Conservation (phyloP, 2,888 invertebrate genomes). For the Micoletzkya japonica region DNA sequence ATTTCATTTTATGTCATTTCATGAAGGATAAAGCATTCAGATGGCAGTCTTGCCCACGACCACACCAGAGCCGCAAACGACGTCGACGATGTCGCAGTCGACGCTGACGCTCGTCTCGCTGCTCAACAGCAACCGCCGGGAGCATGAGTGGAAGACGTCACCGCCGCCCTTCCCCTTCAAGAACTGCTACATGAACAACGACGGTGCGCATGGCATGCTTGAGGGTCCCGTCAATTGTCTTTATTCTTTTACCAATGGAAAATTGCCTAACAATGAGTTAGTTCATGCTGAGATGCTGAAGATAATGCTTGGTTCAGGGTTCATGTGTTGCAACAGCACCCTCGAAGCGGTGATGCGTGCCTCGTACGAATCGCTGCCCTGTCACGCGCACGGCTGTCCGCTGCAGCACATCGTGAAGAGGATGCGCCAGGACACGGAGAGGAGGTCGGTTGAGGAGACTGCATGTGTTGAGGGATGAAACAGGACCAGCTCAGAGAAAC, state of each 20-base stretch:
- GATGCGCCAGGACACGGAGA: constrained; percentile 12
- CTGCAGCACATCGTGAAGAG: constrained; percentile 15
- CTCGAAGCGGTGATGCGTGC: constrained; percentile 37
- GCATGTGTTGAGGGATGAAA: no score
- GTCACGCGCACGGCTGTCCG: constrained; percentile 18
- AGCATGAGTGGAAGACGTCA: no score
- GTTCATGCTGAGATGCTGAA: no score
- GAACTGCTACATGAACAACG: constrained; percentile 27
- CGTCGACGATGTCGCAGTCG: no score
- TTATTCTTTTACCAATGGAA: not conserved
- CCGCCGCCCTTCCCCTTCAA: constrained; percentile 24
- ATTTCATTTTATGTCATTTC: no score
- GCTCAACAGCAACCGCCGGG: no score
- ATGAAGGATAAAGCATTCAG: no score
- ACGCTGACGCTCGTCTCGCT: no score
- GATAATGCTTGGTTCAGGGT: constrained; percentile 2
- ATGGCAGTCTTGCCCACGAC: no score
- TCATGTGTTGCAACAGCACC: constrained; percentile 42
- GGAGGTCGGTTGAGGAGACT: no score
- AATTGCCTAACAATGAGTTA: not conserved
- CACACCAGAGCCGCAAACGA: no score
- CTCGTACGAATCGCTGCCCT: constrained; percentile 12
- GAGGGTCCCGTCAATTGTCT: not conserved
- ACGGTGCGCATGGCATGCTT: constrained; percentile 7
- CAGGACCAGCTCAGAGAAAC: no score